Conservation (phyloP, 37 sponge, comb jelly and placozoan species). For the Chondrilla cf. caribensis region DNA sequence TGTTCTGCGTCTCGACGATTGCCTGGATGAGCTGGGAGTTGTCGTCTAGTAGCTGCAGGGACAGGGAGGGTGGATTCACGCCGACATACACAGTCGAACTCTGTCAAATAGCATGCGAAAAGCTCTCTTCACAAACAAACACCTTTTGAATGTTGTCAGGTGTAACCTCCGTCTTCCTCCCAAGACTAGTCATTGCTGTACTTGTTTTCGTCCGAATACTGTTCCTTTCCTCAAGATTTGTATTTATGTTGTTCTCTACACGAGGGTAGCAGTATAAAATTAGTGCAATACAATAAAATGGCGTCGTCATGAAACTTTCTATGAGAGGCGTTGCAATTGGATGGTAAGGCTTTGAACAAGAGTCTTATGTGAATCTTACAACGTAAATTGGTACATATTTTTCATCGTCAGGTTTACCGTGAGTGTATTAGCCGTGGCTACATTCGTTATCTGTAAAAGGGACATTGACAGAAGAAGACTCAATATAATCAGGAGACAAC, state of each 20-base stretch:
- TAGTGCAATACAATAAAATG: neutral
- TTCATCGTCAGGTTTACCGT: neutral
- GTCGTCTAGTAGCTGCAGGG: conserved; percentile 70
- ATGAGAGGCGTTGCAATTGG: conserved; percentile 13
- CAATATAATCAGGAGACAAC: neutral
- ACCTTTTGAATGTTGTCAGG: conserved; percentile 14
- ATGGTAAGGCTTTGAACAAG: neutral
- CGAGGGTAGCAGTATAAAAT: neutral
- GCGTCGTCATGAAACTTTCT: neutral
- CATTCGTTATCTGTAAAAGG: neutral
- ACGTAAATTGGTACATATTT: too few species aligned
- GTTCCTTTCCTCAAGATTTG: too few species aligned
- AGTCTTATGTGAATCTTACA: neutral
- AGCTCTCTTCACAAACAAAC: too few species aligned
- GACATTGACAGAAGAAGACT: conserved; percentile 15
- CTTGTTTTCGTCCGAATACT: neutral
- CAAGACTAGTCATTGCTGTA: neutral
- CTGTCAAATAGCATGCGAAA: neutral
- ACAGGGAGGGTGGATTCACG: neutral
- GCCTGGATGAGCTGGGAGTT: conserved; percentile 72
- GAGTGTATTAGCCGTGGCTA: neutral
- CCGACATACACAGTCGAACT: neutral
- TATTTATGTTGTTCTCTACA: neutral
- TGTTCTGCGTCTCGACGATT: conserved; percentile 63
- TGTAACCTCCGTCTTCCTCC: neutral